Evolutionary conservation across 2,797 vertebrate genomes (phyloP), one percentile per base, ranked within the genome.

Genomic region (Sebastes steindachneri): DNA sequence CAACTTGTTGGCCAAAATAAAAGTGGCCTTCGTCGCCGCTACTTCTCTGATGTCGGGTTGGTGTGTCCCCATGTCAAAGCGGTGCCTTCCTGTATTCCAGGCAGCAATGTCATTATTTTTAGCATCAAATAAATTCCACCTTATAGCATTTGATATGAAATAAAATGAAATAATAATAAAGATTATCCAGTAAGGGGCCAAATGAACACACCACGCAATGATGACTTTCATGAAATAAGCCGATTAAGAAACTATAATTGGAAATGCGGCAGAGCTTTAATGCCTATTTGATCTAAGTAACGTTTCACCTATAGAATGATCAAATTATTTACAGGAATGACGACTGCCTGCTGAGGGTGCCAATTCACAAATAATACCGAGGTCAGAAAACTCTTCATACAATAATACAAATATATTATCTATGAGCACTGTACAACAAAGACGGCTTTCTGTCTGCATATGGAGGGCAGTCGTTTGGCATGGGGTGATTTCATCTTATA

Each of bases 201-300:
- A 77, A 77, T 45, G 31, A 78, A 78, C 25, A 65, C 7, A 55
- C 51, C 37, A 25, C 3, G 59, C 37, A 74, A 66, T 26, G 58
- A 74, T 53, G 59, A 55, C 5, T 74, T 75, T 60, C 4, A 21
- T 25, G 45, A 71, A 71, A 57, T 72, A 72, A 79, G 57, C 29
- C 9, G 63, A 84, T 80, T 76, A 68, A 45, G 15, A 78, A 63
- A 79, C 23, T 68, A 66, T 66, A 65, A 73, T 55, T 55, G 21
- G 60, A 75, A 80, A 73, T 12, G 59, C 7, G 14, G 37, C 31
- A 5, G 41, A 33, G 51, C 19, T 60, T 79, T 69, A 72, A 82
- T 25, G 21, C 48, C 35, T 41, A 17, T 60, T 73, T 70, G 28
- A 51, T 74, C 19, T 9, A 37, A 25, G 51, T 65, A 60, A 21